These are phyloP conservation scores for Hippocampus abdominalis DNA, from an alignment of 2,113 vertebrate genomes.

Conservation along the genomic window DNA sequence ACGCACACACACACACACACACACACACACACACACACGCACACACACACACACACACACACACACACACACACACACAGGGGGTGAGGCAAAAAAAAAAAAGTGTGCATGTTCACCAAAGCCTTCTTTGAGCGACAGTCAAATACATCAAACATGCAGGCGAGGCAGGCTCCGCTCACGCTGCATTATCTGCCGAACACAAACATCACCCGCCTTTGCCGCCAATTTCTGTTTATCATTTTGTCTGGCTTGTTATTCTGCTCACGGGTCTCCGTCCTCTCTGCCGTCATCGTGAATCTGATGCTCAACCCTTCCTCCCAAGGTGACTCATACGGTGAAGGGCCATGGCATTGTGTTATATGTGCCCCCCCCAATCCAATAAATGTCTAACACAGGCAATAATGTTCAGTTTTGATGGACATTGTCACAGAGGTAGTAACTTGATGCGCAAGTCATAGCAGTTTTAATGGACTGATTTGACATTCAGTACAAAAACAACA, in stretches of 20 bases:
- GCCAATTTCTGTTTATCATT: constrained; percentile 9
- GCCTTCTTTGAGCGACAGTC: neutral
- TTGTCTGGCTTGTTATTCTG: constrained; percentile 16
- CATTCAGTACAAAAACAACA: too few species aligned
- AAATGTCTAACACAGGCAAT: neutral
- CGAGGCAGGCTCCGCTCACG: constrained; percentile 14
- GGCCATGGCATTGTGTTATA: too few species aligned
- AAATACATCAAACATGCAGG: constrained; percentile 37
- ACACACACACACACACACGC: too few species aligned
- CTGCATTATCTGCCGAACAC: constrained; percentile 4
- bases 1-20: too few species aligned
- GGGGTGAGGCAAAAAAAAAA: constrained; percentile 6
- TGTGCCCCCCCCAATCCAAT: neutral
- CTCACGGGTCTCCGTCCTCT: neutral
- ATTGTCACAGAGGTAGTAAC: neutral
- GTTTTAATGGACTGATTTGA: too few species aligned
- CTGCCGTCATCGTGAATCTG: neutral
- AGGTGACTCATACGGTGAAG: neutral
- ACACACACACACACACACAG: too few species aligned
- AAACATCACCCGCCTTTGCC: constrained; percentile 6
- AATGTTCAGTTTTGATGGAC: neutral
- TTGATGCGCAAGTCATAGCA: too few species aligned
- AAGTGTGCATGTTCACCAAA: constrained; percentile 7
- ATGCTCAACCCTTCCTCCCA: neutral
- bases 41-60: too few species aligned